These are phyloP conservation scores for Pycnonotus jocosus DNA, from an alignment of 2,113 vertebrate genomes.

Conservation along the genomic window DNA sequence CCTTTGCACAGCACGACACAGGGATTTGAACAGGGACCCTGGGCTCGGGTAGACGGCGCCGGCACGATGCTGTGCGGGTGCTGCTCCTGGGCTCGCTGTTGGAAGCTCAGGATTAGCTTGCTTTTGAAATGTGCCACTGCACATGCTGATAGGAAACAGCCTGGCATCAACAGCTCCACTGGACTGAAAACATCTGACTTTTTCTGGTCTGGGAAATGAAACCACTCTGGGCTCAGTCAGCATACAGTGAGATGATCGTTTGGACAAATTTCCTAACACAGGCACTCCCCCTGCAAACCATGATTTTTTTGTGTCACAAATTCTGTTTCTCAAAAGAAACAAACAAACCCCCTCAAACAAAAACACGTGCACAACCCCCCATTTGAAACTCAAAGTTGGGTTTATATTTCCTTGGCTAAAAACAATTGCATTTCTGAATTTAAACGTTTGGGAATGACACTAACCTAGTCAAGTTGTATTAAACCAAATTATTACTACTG, in stretches of 20 bases:
- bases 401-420: background rate
- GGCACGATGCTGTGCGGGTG: accelerated
- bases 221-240: background rate
- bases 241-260: background rate
- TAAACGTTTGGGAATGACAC: background rate
- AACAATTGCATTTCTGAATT: background rate
- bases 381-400: background rate
- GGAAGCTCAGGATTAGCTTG: background rate
- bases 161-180: background rate
- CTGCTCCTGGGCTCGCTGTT: background rate
- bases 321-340: background rate
- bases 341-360: background rate
- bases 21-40: accelerated
- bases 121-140: background rate
- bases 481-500: background rate
- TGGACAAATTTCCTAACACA: background rate
- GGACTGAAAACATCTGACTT: background rate
- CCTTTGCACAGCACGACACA: background rate
- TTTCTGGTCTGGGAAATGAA: background rate
- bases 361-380: no score
- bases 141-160: background rate
- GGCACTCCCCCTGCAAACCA: accelerated
- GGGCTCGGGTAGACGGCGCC: accelerated
- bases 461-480: background rate
- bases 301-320: background rate